phyloP scores from a whole-genome alignment of 2,113 vertebrate genomes.

The Chlamydotis undulata region DNA sequence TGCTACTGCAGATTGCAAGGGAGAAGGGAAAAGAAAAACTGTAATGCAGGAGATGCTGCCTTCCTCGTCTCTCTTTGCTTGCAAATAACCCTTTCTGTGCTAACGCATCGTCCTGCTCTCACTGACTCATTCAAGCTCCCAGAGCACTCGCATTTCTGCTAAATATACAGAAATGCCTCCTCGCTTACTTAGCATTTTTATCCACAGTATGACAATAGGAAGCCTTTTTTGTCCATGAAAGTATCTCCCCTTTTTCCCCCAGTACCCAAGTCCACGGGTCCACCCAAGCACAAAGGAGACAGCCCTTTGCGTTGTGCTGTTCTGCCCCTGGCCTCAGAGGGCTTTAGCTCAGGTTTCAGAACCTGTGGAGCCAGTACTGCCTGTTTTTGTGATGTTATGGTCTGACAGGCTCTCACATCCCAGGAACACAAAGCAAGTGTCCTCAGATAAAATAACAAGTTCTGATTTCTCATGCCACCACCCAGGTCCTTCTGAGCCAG shows the following conservation, averaged over 20 bases:
- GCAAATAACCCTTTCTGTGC: neutral
- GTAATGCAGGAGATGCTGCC: neutral
- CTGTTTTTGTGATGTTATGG: neutral
- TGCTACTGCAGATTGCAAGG: neutral
- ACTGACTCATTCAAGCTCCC: neutral
- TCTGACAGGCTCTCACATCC: neutral
- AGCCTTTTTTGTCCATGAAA: neutral
- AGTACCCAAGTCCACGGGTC: neutral
- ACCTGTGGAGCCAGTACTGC: too few relatives aligned
- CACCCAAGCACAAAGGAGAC: neutral
- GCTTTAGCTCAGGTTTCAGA: neutral
- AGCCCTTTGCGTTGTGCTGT: neutral
- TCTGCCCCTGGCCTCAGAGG: neutral
- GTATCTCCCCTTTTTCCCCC: neutral
- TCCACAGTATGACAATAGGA: neutral
- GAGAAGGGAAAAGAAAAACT: neutral
- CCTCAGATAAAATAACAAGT: neutral
- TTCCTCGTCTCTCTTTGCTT: neutral
- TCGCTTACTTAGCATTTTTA: neutral
- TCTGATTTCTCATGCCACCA: neutral
- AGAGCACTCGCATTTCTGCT: neutral
- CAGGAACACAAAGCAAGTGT: neutral
- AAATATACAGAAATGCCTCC: neutral
- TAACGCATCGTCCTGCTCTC: neutral
- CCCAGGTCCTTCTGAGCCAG: neutral